These are phyloP conservation scores for Dinomys branickii DNA, from an alignment of 2,113 vertebrate species.

Conservation along the genomic window DNA sequence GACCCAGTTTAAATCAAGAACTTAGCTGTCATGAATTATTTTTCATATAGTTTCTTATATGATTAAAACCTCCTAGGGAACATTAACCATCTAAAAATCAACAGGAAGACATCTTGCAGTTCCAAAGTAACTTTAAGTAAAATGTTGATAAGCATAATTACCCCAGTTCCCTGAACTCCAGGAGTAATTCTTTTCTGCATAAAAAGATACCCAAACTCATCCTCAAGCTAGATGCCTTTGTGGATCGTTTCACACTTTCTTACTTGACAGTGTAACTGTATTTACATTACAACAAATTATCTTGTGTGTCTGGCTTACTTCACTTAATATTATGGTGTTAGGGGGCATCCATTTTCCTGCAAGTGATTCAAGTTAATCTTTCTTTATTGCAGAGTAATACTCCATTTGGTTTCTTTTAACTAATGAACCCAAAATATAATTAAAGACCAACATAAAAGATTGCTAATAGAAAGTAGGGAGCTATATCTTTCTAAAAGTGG, in stretches of 20 bases:
- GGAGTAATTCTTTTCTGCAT: not conserved
- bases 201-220: not conserved
- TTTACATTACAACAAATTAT: not conserved
- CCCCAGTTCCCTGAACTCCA: not conserved
- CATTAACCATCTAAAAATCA: not conserved
- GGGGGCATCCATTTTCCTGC: not conserved
- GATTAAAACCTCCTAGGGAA: not conserved
- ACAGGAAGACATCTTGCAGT: not conserved
- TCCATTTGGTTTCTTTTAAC: not conserved
- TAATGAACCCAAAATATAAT: not conserved
- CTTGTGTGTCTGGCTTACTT: not conserved
- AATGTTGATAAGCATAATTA: not conserved
- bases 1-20: not conserved
- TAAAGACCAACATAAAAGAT: not conserved
- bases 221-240: not conserved
- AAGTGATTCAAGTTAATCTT: not conserved
- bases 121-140: not conserved
- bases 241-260: not conserved
- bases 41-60: not conserved
- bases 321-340: not conserved
- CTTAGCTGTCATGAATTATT: not conserved
- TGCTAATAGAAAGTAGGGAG: not conserved
- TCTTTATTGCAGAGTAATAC: not conserved
- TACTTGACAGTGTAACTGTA: not conserved
- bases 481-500: not conserved